A percentile compares a stretch with the other conserved stretches of the same genome.
Conservation (phyloP, 2,888 invertebrate species). For the Protonemura montana region DNA sequence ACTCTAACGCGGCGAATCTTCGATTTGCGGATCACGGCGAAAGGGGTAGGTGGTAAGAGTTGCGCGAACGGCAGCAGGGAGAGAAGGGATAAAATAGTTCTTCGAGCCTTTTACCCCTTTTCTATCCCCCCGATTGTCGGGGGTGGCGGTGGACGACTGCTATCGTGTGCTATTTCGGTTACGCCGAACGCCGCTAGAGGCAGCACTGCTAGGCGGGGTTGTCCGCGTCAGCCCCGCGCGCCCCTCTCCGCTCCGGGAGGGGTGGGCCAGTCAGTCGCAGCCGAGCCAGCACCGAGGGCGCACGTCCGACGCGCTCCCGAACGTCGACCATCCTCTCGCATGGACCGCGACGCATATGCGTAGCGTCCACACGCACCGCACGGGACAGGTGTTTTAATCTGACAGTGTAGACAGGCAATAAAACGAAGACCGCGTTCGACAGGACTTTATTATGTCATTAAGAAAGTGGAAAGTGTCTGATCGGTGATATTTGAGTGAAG, state of each 20-base stretch:
- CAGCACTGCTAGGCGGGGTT: constrained; percentile 49
- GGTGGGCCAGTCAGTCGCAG: constrained; percentile 13
- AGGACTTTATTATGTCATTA: not conserved
- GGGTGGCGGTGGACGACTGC: not conserved
- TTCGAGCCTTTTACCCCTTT: constrained; percentile 28
- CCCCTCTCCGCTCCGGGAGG: not conserved
- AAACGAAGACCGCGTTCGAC: not conserved
- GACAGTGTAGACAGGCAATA: not conserved
- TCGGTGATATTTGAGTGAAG: not conserved
- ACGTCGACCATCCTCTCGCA: not conserved
- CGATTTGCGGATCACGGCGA: constrained; percentile 26
- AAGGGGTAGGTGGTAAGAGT: constrained; percentile 23
- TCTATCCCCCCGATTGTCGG: constrained; percentile 28
- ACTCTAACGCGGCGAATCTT: constrained; percentile 25
- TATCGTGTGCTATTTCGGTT: constrained; percentile 25
- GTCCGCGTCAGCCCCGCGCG: constrained; percentile 42
- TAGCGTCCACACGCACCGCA: not conserved
- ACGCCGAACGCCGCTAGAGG: constrained; percentile 46
- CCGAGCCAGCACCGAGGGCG: not conserved
- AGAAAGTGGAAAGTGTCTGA: not conserved
- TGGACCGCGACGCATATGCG: not conserved
- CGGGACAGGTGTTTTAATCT: not conserved
- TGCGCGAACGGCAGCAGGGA: not conserved
- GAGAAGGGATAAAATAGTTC: constrained; percentile 26
- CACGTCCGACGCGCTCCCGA: not conserved